A percentile compares a stretch with the other conserved stretches of the same genome.
Evolutionary conservation across 2,797 vertebrate species (phyloP).

Genomic region (Delichon dasypus): DNA sequence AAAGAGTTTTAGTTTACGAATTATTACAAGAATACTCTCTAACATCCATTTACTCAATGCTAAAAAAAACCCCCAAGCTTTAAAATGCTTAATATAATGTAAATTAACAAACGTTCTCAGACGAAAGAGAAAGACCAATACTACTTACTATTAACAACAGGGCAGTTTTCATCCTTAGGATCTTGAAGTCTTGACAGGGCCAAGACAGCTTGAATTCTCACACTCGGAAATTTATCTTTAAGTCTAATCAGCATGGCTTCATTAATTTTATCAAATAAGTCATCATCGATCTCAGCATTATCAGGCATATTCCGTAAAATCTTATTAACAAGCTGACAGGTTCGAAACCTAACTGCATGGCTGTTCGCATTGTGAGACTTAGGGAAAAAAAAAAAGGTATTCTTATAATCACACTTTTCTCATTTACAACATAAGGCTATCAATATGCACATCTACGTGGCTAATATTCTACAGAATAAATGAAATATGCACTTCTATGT

Average conservation of each 20-base stretch:
- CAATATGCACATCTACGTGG: not conserved
- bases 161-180: constrained; percentile 87
- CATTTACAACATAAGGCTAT: not conserved
- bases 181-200: constrained; percentile 94
- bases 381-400: not conserved
- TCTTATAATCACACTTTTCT: not conserved
- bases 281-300: constrained; percentile 93
- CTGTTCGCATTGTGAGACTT: constrained; percentile 89
- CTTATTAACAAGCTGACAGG: constrained; percentile 93
- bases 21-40: not conserved
- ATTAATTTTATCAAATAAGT: constrained; percentile 91
- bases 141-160: constrained; percentile 85
- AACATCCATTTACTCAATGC: not conserved
- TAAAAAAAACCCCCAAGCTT: not conserved
- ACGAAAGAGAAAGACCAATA: not conserved
- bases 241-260: constrained; percentile 90
- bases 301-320: constrained; percentile 92
- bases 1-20: not conserved
- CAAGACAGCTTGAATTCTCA: constrained; percentile 92
- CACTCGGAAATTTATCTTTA: constrained; percentile 93
- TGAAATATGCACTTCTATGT: not conserved
- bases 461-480: not conserved
- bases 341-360: constrained; percentile 91
- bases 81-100: not conserved
- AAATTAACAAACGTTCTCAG: not conserved